Evolutionary conservation across 2,888 invertebrate genomes (phyloP).

Genomic region (Drosophila mimetica): DNA sequence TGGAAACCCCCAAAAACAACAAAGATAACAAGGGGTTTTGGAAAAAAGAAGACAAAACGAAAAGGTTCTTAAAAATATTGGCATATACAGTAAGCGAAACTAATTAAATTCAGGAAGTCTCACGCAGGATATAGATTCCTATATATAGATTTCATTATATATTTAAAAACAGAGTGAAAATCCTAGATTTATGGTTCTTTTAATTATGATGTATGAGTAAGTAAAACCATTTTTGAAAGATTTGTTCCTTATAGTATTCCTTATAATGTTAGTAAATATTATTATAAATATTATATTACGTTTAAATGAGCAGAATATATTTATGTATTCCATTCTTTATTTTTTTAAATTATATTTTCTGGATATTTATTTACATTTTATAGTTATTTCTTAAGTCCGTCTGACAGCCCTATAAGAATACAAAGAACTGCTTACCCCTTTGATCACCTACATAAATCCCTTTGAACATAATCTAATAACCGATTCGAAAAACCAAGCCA

Average conservation of each 20-base stretch:
- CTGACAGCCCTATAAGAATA: not conserved
- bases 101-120: not conserved
- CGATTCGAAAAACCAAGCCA: slow-evolving; percentile 23
- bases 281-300: too few species aligned
- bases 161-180: too few species aligned
- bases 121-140: not conserved
- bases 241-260: too few species aligned
- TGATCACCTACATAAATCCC: slow-evolving; percentile 5
- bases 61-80: slow-evolving; percentile 16
- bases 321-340: too few species aligned
- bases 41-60: not conserved
- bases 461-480: slow-evolving; percentile 23
- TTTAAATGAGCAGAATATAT: too few species aligned
- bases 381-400: too few species aligned
- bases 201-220: too few species aligned
- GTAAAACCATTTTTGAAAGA: too few species aligned
- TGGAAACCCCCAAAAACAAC: slow-evolving; percentile 32
- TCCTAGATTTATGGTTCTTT: too few species aligned
- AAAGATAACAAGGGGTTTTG: slow-evolving; percentile 4
- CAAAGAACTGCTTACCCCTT: not conserved
- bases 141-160: not conserved
- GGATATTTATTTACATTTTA: too few species aligned
- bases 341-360: too few species aligned
- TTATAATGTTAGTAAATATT: too few species aligned
- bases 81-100: not conserved